Evolutionary conservation across 2,797 vertebrate genomes (phyloP), one percentile per base, ranked within the genome.

Genomic region (Enteromius afrohamiltoni): DNA sequence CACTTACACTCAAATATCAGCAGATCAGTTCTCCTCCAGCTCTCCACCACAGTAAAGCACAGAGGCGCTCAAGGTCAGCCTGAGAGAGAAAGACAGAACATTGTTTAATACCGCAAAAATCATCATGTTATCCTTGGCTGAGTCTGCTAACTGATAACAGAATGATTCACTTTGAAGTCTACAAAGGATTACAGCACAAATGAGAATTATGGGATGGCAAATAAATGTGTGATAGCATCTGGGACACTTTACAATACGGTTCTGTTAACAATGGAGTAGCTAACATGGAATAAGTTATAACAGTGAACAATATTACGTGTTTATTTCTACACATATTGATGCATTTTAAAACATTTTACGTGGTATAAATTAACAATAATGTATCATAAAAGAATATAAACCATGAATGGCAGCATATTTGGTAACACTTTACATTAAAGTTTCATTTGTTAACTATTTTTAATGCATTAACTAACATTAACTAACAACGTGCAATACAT

Each of bases 1-100:
- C 49, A 19, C 62, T 84, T 76, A 85, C 68, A 68, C 74, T 85
- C 29, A 55, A 68, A 83, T 77, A 87, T 88, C 85, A 67, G 8
- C n/a, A 49, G 51, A 81, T 45, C 85, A n/a, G 55, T 78, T 64
- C 68, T 75, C 26, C 69, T 40, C 55, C 64, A 16, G 60, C 29
- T 51, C 75, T 83, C 45, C 26, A 19, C 31, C 62, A 17, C 80
- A 62, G 55, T n/a, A 76, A 47, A 67, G 26, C 75, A 53, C 79
- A 5, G 84, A 71, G 58, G 11, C 19, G 60, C 80, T 49, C 69
- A 80, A 62, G 77, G 79, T 45, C 53, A 71, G 37, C 40, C 68
- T 74, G 23, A 79, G 31, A 69, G 14, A 45, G 34, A 77, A 26
- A 78, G 42, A 82, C 53, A 87, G 70, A 83, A 82, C 67, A 68